A percentile compares a stretch with the other conserved stretches of the same genome.
Evolutionary conservation across 2,888 invertebrate species (phyloP).

Genomic region (Mamestra brassicae): DNA sequence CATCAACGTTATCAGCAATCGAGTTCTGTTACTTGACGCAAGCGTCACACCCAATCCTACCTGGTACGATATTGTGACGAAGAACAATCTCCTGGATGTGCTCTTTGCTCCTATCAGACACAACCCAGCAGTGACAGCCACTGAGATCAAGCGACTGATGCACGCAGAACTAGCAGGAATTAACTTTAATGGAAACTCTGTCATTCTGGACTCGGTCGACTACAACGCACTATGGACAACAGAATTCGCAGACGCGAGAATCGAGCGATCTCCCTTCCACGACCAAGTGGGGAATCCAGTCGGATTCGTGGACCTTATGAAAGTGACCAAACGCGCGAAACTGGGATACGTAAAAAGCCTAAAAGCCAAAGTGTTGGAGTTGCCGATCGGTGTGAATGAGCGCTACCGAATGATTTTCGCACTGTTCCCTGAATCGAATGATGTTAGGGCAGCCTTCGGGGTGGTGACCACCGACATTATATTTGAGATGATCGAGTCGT

Average conservation of each 20-base stretch:
- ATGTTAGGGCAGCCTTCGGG: neutral
- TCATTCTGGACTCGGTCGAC: conserved; percentile 54
- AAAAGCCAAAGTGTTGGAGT: conserved; percentile 43
- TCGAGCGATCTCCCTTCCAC: conserved; percentile 47
- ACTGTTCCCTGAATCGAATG: conserved; percentile 11
- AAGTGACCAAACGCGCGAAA: conserved; percentile 38
- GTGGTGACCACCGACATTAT: neutral
- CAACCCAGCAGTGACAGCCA: conserved; percentile 40
- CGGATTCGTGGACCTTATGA: conserved; percentile 57
- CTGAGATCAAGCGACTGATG: conserved; percentile 44
- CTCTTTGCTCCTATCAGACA: conserved; percentile 50
- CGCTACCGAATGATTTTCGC: conserved; percentile 38
- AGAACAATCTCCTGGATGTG: conserved; percentile 43
- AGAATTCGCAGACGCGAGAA: conserved; percentile 38
- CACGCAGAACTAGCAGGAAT: conserved; percentile 4
- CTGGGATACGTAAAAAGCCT: conserved; percentile 41
- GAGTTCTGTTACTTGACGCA: conserved; percentile 58
- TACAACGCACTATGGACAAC: conserved; percentile 43
- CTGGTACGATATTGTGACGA: conserved; percentile 54
- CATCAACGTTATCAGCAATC: conserved; percentile 48
- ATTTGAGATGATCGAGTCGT: conserved; percentile 32
- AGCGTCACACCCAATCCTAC: conserved; percentile 36
- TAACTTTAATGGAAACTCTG: conserved; percentile 59
- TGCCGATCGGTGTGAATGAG: conserved; percentile 39
- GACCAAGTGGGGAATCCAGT: conserved; percentile 37